phyloP scores from a whole-genome alignment of 2,888 invertebrate species.

The Lordiphosa fenestrarum region DNA sequence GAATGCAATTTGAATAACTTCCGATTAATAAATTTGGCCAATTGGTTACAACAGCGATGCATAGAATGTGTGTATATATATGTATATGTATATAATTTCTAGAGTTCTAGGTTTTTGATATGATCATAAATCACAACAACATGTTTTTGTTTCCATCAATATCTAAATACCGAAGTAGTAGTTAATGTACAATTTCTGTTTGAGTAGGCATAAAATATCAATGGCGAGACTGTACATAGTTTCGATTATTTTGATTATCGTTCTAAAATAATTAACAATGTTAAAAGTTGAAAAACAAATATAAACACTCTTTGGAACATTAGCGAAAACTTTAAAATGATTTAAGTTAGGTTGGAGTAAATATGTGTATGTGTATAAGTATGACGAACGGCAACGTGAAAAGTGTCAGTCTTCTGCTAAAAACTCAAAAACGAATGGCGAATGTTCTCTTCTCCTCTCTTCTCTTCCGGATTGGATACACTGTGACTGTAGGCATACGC shows the following conservation, averaged over 20 bases:
- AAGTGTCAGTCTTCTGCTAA: constrained; percentile 69
- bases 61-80: constrained; percentile 23
- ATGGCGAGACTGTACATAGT: constrained; percentile 50
- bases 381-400: constrained; percentile 70
- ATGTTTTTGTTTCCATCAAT: constrained; percentile 51
- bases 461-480: constrained; percentile 1
- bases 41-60: constrained; percentile 54
- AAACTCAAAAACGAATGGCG: constrained; percentile 51
- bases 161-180: constrained; percentile 26
- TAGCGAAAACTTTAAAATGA: constrained; percentile 55
- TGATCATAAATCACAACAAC: constrained; percentile 73
- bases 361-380: constrained; percentile 32
- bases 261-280: constrained; percentile 48
- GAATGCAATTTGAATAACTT: constrained; percentile 51
- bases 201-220: constrained; percentile 56
- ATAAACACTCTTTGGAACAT: constrained; percentile 58
- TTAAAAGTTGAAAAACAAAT: constrained; percentile 41
- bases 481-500: constrained; percentile 25
- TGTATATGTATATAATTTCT: constrained; percentile 33
- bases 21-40: constrained; percentile 54
- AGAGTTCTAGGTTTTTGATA: constrained; percentile 57
- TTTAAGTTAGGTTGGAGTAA: constrained; percentile 26
- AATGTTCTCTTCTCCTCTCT: constrained; percentile 11
- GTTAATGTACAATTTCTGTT: constrained; percentile 29
- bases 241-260: constrained; percentile 43